Base-by-base conservation (phyloP, 1,140 invertebrate species). In the Drosophila yakuba region DNA sequence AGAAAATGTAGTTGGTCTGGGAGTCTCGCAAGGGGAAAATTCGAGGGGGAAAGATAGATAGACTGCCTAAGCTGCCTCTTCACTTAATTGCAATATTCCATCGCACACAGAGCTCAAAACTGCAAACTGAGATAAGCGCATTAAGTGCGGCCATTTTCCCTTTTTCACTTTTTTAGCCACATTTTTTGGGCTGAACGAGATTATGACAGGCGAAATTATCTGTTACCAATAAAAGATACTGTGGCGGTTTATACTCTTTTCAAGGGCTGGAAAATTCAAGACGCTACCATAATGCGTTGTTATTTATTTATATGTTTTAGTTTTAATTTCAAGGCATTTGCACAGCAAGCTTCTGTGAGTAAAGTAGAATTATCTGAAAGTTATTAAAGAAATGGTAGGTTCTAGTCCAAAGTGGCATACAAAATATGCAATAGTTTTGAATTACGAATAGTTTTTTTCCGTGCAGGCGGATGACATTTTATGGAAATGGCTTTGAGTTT, bases 51-150 rank as follows among this genome's bases (percentile, higher is more conserved):
- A 4, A 63, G 52, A 54, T 48, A 39, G 56, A 71, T 71, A 39
- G 67, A 71, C 67, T 45, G 60, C 48, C 72, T 75, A 75, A 75
- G 73, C 73, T 75, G 73, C 59, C 73, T 74, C 61, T 75, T 58
- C 73, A 75, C 72, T 75, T 75, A 75, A 66, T 75, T 75, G 73
- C 71, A 75, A 74, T 74, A 75, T 58, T 75, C 73, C 73, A 45
- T 45, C 38, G 52, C 68, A 68, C 45, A 59, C 38, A 69, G 45
- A 41, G 48, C 66, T 51, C 54, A 55, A 54, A 54, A 73, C 68
- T 75, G 71, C 71, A 62, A 52, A 55, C 41, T 28, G 52, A 63
- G 69, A 74, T 74, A 74, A 74, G 72, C 72, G 72, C 52, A 63
- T 64, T 73, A 62, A 56, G 58, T 57, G 72, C 28, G 20, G 25